These are phyloP conservation scores for Halocynthia aurantium DNA, from an alignment of 23 tunicate species.

Conservation along the genomic window DNA sequence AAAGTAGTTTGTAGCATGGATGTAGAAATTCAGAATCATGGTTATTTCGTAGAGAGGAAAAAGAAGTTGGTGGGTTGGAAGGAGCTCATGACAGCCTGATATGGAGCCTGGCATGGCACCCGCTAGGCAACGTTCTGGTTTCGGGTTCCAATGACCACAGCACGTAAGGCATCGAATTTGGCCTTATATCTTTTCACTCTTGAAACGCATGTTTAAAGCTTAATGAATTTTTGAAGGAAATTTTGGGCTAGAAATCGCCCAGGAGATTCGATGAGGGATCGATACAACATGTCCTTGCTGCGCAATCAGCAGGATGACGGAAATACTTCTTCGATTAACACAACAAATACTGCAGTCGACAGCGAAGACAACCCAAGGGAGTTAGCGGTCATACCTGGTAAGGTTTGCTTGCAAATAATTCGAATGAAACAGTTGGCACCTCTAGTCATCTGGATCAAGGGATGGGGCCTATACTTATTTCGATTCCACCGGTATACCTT, in stretches of 20 bases:
- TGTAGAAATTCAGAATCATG: not conserved
- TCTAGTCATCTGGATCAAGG: too few relatives aligned
- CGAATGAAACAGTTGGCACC: too few relatives aligned
- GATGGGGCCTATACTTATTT: too few relatives aligned
- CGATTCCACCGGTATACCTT: too few relatives aligned
- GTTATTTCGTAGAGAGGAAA: slow-evolving; percentile 52
- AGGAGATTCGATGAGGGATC: slow-evolving; percentile 78
- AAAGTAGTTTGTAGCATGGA: too few relatives aligned
- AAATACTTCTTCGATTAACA: not conserved
- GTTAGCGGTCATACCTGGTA: slow-evolving; percentile 58
- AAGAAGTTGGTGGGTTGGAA: slow-evolving; percentile 84
- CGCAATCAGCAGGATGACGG: slow-evolving; percentile 27
- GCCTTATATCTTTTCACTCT: not conserved
- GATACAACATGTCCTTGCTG: slow-evolving; percentile 41
- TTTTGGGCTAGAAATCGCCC: slow-evolving; percentile 91
- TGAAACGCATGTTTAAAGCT: not conserved
- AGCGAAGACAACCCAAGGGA: slow-evolving; percentile 13
- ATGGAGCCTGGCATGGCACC: slow-evolving; percentile 99
- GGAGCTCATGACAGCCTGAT: slow-evolving; percentile 97
- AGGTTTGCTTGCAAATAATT: not conserved
- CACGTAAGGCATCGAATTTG: slow-evolving; percentile 49
- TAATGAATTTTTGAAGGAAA: slow-evolving; percentile 41
- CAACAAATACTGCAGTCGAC: slow-evolving; percentile 17
- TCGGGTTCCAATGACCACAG: slow-evolving; percentile 99
- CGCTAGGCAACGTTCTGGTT: slow-evolving; percentile 95